Percentiles rank a stretch among this genome's conserved stretches.
Conservation (phyloP, 2,888 invertebrate genomes). For the Ligdia adustata region DNA sequence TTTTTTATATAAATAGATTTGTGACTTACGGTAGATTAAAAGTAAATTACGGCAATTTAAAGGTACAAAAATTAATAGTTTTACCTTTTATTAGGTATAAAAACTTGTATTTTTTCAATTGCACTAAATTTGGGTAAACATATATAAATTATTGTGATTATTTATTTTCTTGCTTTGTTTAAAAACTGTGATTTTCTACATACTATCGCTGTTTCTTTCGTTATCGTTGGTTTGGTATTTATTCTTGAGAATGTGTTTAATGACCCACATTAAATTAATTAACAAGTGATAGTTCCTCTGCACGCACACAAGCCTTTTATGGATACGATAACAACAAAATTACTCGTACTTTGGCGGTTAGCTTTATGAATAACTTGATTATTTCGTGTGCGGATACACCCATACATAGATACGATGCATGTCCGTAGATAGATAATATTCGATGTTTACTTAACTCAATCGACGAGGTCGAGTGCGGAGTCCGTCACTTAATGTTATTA, state of each 20-base stretch:
- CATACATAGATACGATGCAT: conserved; percentile 64
- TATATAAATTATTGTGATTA: no score
- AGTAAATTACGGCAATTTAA: no score
- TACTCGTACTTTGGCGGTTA: conserved; percentile 48
- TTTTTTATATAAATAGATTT: no score
- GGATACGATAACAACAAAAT: conserved; percentile 22
- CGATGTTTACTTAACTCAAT: conserved; percentile 82
- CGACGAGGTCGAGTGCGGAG: conserved; percentile 70
- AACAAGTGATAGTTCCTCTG: conserved; percentile 29
- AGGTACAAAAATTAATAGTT: no score
- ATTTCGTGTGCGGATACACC: conserved; percentile 62
- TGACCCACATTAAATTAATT: conserved; percentile 39
- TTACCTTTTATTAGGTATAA: no score
- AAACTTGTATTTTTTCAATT: no score
- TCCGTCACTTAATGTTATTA: conserved; percentile 48
- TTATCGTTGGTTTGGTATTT: conserved; percentile 30
- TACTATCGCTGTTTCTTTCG: conserved; percentile 22
- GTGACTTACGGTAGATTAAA: no score
- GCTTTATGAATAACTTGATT: conserved; percentile 72
- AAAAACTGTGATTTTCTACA: conserved; percentile 11
- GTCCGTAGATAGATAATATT: conserved; percentile 83
- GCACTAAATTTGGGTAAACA: no score
- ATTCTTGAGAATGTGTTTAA: conserved; percentile 25
- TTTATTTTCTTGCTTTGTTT: neutral
- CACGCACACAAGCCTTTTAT: conserved; percentile 26